phyloP scores from a whole-genome alignment of 1,140 invertebrate species.

The Macrotrachela quadricornifera region DNA sequence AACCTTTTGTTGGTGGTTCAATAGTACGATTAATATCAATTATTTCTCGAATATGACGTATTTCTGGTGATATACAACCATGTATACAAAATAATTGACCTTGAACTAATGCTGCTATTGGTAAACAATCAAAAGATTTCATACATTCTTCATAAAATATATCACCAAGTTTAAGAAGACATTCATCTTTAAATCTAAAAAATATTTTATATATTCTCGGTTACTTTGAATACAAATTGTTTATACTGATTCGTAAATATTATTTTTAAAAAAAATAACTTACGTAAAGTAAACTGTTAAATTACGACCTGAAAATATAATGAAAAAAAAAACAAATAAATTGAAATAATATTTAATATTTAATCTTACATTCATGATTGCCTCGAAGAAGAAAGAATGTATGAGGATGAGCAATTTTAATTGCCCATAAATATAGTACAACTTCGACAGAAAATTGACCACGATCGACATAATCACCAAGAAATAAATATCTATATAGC shows the following conservation, averaged over 20 bases:
- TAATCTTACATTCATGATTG: slow-evolving; percentile 97
- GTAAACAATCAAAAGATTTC: slow-evolving; percentile 74
- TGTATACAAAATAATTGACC: slow-evolving; percentile 80
- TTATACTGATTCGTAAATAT: slow-evolving; percentile 98
- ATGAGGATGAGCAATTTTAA: slow-evolving; percentile 92
- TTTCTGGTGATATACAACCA: slow-evolving; percentile 70
- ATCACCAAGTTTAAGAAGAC: slow-evolving; percentile 99
- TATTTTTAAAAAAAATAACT: slow-evolving; percentile 99
- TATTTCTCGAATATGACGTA: too few relatives aligned
- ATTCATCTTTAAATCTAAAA: slow-evolving; percentile 99
- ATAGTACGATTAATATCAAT: too few relatives aligned
- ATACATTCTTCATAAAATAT: slow-evolving; percentile 98
- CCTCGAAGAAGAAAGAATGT: slow-evolving; percentile 94
- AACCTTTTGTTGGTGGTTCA: too few relatives aligned
- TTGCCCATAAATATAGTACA: slow-evolving; percentile 94
- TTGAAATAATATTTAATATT: slow-evolving; percentile 80
- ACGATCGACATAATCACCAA: not conserved
- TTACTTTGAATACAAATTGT: slow-evolving; percentile 99
- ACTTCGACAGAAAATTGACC: slow-evolving; percentile 32
- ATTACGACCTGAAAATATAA: slow-evolving; percentile 75
- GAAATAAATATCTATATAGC: slow-evolving; percentile 22
- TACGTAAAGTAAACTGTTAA: slow-evolving; percentile 99
- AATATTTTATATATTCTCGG: slow-evolving; percentile 89
- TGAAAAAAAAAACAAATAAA: slow-evolving; percentile 99
- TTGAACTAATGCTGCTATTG: slow-evolving; percentile 75